phyloP scores from a whole-genome alignment of 2,113 vertebrate genomes.

The Tinamus guttatus region DNA sequence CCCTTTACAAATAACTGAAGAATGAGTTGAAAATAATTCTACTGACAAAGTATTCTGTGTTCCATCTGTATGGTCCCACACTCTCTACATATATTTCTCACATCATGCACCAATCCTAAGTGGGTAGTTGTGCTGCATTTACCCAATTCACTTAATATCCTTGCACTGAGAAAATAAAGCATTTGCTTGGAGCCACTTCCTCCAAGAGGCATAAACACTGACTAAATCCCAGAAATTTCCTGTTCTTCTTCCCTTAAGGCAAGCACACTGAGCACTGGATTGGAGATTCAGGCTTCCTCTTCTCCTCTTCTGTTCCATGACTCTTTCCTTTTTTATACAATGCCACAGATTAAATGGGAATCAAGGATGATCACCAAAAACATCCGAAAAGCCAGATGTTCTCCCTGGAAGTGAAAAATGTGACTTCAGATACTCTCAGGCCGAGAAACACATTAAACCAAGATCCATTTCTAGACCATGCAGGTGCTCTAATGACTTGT shows the following conservation, averaged over 20 bases:
- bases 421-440: neutral
- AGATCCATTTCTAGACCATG: no score
- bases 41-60: neutral
- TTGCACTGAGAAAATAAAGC: neutral
- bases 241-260: neutral
- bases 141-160: neutral
- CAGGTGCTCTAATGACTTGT: neutral
- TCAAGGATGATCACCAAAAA: neutral
- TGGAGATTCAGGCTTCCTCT: neutral
- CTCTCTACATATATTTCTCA: neutral
- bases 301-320: neutral
- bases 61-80: neutral
- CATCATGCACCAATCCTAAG: neutral
- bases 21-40: neutral
- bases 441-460: neutral
- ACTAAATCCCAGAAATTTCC: neutral
- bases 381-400: neutral
- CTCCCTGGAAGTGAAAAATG: fast-evolving
- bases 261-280: neutral
- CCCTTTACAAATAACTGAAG: neutral
- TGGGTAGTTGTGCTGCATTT: neutral
- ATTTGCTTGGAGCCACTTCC: neutral
- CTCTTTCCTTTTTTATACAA: neutral
- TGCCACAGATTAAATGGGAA: neutral
- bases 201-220: neutral